These are phyloP conservation scores for Brachypalpus laphriformis DNA, from an alignment of 2,888 invertebrate genomes.

Conservation along the genomic window DNA sequence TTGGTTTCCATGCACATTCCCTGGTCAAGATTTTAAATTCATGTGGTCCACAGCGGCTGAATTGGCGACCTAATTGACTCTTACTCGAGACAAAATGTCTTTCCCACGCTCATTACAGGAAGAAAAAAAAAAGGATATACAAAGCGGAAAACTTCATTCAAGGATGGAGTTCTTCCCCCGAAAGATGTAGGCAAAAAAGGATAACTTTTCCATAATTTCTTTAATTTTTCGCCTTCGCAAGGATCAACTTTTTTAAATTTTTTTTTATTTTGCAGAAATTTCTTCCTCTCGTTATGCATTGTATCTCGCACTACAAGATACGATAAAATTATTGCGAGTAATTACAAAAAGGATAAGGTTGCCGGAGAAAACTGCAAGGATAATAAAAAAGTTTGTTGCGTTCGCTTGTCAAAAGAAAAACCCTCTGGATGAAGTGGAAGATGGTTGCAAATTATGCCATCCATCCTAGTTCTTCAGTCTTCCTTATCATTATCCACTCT, in stretches of 20 bases:
- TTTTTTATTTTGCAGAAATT: not conserved
- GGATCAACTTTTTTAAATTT: conserved; percentile 24
- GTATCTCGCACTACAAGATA: not conserved
- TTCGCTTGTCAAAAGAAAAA: not conserved
- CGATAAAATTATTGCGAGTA: conserved; percentile 49
- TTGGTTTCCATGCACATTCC: not conserved
- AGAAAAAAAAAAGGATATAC: not conserved
- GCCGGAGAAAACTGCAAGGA: conserved; percentile 26
- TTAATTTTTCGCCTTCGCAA: not conserved
- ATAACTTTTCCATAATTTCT: conserved; percentile 1
- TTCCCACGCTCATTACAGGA: not conserved
- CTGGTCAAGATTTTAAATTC: not conserved
- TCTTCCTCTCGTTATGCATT: not conserved
- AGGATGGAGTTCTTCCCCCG: not conserved
- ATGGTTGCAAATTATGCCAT: conserved; percentile 47
- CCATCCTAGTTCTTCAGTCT: conserved; percentile 9
- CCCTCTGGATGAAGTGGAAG: not conserved
- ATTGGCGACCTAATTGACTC: not conserved
- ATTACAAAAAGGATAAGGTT: conserved; percentile 41
- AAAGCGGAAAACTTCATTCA: too few species aligned
- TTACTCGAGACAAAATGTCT: not conserved
- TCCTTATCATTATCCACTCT: conserved; percentile 54
- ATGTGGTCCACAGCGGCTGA: not conserved
- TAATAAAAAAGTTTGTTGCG: conserved; percentile 28
- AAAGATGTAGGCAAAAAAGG: not conserved